Conservation (phyloP, 2,113 vertebrate species). For the Dipodomys ordii region DNA sequence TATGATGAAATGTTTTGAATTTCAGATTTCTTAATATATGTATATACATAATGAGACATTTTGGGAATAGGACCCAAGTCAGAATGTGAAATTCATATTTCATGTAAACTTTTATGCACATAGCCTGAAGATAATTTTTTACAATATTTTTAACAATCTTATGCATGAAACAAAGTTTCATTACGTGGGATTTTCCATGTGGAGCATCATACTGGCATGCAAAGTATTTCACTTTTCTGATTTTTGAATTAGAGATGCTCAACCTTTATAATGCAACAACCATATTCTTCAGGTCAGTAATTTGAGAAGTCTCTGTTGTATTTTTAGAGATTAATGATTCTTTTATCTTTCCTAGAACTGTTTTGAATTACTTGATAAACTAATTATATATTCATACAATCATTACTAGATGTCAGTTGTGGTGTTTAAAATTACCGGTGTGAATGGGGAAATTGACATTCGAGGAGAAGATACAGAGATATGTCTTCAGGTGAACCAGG, state of each 20-base stretch:
- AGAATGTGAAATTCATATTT: neutral
- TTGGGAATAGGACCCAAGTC: neutral
- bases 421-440: slow-evolving; percentile 94
- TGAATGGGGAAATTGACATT: slow-evolving; percentile 93
- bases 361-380: slow-evolving; percentile 46
- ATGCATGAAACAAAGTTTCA: neutral
- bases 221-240: neutral
- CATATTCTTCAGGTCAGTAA: neutral
- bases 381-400: slow-evolving; percentile 73
- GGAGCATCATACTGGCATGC: neutral
- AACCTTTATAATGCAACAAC: neutral
- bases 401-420: slow-evolving; percentile 95
- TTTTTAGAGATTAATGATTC: slow-evolving; percentile 29
- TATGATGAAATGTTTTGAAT: neutral
- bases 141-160: neutral
- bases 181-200: neutral
- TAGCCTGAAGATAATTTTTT: neutral
- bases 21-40: neutral
- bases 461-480: slow-evolving; percentile 93
- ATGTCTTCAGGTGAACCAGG: slow-evolving; percentile 93
- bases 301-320: neutral
- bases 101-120: neutral
- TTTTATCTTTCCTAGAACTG: slow-evolving; percentile 33
- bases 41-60: neutral
- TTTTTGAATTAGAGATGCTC: neutral